phyloP scores from a whole-genome alignment of 2,888 invertebrate genomes.

The Augochlorella aurata region DNA sequence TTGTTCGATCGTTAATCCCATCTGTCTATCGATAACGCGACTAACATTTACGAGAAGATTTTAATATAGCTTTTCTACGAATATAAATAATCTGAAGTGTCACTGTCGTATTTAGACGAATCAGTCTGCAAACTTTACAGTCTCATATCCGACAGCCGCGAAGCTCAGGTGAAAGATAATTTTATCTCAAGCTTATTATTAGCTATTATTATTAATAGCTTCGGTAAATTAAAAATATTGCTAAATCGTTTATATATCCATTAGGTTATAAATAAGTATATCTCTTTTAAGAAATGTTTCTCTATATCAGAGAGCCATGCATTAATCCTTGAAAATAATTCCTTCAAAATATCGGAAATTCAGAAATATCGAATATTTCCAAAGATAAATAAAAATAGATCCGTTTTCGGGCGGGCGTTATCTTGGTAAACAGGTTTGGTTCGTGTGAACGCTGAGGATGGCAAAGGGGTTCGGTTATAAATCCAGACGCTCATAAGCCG shows the following conservation, averaged over 20 bases:
- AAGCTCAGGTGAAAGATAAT: background rate
- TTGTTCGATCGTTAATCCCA: background rate
- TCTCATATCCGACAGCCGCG: background rate
- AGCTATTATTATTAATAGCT: background rate
- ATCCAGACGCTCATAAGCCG: slow-evolving; percentile 65
- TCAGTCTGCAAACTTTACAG: background rate
- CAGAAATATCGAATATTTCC: background rate
- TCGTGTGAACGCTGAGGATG: slow-evolving; percentile 13
- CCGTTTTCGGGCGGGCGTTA: slow-evolving; percentile 19
- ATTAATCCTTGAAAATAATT: too few relatives aligned
- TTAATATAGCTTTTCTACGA: too few relatives aligned
- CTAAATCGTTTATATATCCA: background rate
- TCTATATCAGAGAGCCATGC: too few relatives aligned
- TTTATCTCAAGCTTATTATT: background rate
- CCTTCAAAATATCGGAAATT: background rate
- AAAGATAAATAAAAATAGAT: slow-evolving; percentile 37
- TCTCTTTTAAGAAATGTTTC: background rate
- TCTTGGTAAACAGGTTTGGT: background rate
- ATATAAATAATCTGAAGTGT: background rate
- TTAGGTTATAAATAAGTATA: background rate
- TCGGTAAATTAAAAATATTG: background rate
- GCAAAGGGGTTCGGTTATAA: slow-evolving; percentile 55
- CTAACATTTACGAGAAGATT: too few relatives aligned
- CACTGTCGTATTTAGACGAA: too few relatives aligned
- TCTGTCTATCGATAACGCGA: background rate